Conservation (phyloP, 2,113 vertebrate genomes). For the Ceuthmochares aereus region DNA sequence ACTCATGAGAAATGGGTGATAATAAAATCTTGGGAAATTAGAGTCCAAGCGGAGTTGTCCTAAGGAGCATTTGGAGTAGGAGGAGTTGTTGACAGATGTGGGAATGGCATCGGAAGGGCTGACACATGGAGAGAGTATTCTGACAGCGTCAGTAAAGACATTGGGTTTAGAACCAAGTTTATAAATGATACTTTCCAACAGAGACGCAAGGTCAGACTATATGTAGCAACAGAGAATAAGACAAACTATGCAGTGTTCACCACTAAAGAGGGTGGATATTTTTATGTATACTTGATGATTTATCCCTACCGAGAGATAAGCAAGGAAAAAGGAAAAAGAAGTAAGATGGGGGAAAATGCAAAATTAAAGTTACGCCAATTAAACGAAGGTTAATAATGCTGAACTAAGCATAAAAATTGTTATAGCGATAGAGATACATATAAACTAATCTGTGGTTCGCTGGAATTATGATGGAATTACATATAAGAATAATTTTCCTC, state of each 20-base stretch:
- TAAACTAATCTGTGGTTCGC: background rate
- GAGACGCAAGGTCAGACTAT: background rate
- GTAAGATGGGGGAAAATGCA: background rate
- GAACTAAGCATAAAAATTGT: background rate
- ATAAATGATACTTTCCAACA: background rate
- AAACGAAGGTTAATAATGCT: background rate
- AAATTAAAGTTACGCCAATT: background rate
- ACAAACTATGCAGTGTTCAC: background rate
- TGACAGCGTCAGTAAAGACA: background rate
- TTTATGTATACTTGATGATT: background rate
- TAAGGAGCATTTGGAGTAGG: background rate
- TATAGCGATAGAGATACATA: background rate
- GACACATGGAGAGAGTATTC: rapidly evolving
- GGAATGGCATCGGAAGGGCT: background rate
- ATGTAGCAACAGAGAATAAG: background rate
- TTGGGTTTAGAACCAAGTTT: background rate
- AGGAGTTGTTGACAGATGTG: background rate
- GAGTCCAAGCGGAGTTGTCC: background rate
- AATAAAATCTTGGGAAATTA: background rate
- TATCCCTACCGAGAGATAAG: background rate
- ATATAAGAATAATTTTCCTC: background rate
- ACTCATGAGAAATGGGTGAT: background rate
- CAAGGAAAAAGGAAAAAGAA: background rate
- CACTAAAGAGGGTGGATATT: background rate
- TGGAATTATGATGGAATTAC: background rate